phyloP scores from a whole-genome alignment of 2,797 vertebrate species.

The Pteronotus mesoamericanus region DNA sequence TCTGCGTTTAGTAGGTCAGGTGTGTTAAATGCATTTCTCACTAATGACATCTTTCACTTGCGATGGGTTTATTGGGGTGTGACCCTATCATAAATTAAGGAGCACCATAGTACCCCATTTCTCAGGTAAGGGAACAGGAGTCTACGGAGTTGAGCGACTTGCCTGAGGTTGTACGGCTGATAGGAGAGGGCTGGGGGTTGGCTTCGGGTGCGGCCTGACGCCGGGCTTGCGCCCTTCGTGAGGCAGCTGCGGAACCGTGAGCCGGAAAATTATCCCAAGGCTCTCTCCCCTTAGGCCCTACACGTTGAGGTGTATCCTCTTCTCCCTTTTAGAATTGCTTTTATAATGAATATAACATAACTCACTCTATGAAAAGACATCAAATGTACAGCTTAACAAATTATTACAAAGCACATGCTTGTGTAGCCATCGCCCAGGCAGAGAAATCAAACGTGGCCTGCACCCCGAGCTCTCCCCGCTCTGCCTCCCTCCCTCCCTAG shows the following conservation, averaged over 20 bases:
- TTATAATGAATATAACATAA: not conserved
- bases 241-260: not conserved
- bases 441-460: not conserved
- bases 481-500: not conserved
- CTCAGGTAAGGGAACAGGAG: not conserved
- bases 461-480: too few species aligned
- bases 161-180: not conserved
- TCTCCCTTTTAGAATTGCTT: not conserved
- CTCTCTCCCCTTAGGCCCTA: not conserved
- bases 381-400: not conserved
- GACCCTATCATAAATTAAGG: not conserved
- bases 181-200: not conserved
- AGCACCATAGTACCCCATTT: not conserved
- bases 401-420: not conserved
- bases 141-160: not conserved
- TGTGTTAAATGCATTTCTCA: not conserved
- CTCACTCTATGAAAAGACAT: not conserved
- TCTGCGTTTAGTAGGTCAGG: not conserved
- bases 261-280: not conserved
- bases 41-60: not conserved
- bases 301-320: not conserved
- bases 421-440: not conserved
- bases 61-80: not conserved
- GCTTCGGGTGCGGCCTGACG: not conserved
- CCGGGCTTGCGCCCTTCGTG: not conserved